Evolutionary conservation across 2,888 invertebrate genomes (phyloP).

Genomic region (Trichogramma evanescens): DNA sequence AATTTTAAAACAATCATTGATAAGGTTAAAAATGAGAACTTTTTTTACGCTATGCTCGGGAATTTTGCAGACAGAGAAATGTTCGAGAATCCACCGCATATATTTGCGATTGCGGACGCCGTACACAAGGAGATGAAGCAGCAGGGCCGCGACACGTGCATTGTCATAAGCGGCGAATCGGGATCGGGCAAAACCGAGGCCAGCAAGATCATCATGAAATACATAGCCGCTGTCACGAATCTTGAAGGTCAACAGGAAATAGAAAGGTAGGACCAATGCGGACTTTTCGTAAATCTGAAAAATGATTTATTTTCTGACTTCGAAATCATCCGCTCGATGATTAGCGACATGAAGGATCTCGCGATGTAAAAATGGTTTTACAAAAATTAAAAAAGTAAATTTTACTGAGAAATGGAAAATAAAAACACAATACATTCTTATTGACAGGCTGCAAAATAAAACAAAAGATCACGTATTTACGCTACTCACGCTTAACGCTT

Average conservation of each 20-base stretch:
- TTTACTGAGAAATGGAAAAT: not conserved
- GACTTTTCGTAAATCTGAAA: not conserved
- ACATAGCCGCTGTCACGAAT: slow-evolving; percentile 96
- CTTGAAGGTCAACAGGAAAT: slow-evolving; percentile 86
- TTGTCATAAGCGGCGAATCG: slow-evolving; percentile 95
- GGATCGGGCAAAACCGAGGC: slow-evolving; percentile 99
- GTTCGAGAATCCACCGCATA: slow-evolving; percentile 94
- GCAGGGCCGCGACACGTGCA: slow-evolving; percentile 86
- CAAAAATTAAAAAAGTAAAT: not conserved
- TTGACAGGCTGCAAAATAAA: no score
- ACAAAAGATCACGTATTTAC: no score
- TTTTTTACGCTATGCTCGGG: no score
- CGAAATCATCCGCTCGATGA: no score
- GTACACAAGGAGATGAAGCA: slow-evolving; percentile 92
- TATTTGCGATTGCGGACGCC: slow-evolving; percentile 96
- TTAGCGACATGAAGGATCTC: not conserved
- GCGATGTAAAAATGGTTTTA: not conserved
- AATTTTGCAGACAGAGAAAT: slow-evolving; percentile 70
- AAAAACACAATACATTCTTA: no score
- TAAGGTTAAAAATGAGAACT: no score
- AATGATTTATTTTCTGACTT: no score
- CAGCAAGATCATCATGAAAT: slow-evolving; percentile 98
- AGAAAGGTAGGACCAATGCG: slow-evolving; percentile 62
- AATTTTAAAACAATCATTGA: no score
- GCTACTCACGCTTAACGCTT: no score